phyloP scores from a whole-genome alignment of 2,113 vertebrate genomes.

The Bettongia penicillata region DNA sequence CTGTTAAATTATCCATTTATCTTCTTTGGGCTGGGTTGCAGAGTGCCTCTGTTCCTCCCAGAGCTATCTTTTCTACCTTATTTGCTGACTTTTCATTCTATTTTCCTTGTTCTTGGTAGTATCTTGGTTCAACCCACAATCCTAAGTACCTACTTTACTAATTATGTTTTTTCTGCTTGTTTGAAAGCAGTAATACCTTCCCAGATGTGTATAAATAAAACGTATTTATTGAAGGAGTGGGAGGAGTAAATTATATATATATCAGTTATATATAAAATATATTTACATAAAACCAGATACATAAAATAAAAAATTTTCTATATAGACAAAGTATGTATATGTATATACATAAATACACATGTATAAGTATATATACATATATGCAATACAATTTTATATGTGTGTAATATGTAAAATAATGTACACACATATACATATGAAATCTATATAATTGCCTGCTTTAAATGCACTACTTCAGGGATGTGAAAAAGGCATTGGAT shows the following conservation, averaged over 20 bases:
- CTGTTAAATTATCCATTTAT: conserved; percentile 92
- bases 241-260: background rate
- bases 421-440: background rate
- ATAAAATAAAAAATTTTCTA: too few relatives aligned
- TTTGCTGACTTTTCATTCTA: conserved; percentile 82
- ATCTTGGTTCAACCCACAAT: conserved; percentile 66
- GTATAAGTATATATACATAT: background rate
- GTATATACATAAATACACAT: background rate
- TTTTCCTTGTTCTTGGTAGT: conserved; percentile 76
- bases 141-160: conserved; percentile 65
- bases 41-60: conserved; percentile 79
- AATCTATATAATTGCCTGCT: background rate
- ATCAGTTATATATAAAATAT: background rate
- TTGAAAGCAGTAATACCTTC: conserved; percentile 36
- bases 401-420: background rate
- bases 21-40: conserved; percentile 87
- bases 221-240: too few relatives aligned
- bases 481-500: background rate
- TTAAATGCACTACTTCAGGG: background rate
- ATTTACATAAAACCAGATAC: too few relatives aligned
- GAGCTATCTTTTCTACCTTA: conserved; percentile 79
- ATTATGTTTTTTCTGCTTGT: conserved; percentile 42
- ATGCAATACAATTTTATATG: background rate
- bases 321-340: background rate
- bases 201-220: background rate